These are phyloP conservation scores for Heterochromis multidens DNA, from an alignment of 2,113 vertebrate genomes.

Conservation along the genomic window DNA sequence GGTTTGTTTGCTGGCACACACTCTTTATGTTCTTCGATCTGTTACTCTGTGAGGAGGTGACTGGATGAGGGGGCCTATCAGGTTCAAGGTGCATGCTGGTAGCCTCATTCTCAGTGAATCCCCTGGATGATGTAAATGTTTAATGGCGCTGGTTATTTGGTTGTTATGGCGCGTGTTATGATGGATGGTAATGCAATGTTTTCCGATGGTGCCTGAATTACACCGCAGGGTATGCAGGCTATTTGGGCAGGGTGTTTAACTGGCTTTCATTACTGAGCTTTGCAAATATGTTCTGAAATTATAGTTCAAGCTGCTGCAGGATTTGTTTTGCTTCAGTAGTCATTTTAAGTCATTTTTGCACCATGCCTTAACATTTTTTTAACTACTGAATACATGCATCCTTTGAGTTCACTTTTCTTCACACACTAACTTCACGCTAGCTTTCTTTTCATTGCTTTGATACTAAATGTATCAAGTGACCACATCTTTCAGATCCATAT, in stretches of 20 bases:
- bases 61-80: slow-evolving; percentile 36
- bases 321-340: neutral
- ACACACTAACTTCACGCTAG: neutral
- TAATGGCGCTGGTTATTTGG: slow-evolving; percentile 70
- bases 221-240: slow-evolving; percentile 45
- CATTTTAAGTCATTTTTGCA: neutral
- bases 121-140: slow-evolving; percentile 63
- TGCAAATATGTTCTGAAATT: neutral
- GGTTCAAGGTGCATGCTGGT: slow-evolving; percentile 32
- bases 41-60: slow-evolving; percentile 46
- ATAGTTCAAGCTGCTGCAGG: neutral
- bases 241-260: slow-evolving; percentile 60
- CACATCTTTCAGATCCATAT: neutral
- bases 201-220: slow-evolving; percentile 42
- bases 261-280: slow-evolving; percentile 7
- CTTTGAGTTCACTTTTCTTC: neutral
- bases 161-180: slow-evolving; percentile 61
- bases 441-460: neutral
- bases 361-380: neutral
- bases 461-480: neutral
- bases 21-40: slow-evolving; percentile 74
- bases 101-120: slow-evolving; percentile 34
- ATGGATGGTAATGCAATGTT: slow-evolving; percentile 63
- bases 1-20: slow-evolving; percentile 63
- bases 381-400: neutral